Percentiles rank a stretch among this genome's conserved stretches.
These are phyloP conservation scores for Anguilla anguilla DNA, from an alignment of 2,797 vertebrate species.

Conservation along the genomic window DNA sequence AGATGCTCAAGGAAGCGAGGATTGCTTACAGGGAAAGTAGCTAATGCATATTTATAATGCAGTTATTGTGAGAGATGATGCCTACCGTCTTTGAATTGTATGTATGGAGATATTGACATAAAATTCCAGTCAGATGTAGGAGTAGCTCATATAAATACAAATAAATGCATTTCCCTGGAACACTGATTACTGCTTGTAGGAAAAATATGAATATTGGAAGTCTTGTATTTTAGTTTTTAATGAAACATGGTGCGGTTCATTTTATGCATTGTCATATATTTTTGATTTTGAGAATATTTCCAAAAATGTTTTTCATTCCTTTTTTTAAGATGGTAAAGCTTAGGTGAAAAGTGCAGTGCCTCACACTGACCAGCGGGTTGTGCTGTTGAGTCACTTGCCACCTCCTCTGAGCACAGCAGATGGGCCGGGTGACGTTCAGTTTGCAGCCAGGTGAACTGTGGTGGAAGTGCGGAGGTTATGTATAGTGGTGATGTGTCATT, in stretches of 20 bases:
- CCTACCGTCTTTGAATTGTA: not conserved
- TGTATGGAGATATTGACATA: not conserved
- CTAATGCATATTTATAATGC: conserved; percentile 14
- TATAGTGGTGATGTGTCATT: not conserved
- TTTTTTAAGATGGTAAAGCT: not conserved
- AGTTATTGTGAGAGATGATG: not conserved
- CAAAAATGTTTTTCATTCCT: not conserved
- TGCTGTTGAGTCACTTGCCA: not conserved
- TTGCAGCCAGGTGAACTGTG: not conserved
- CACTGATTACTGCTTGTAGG: not conserved
- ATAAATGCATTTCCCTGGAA: not conserved
- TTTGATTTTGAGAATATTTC: not conserved
- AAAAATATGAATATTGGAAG: not conserved
- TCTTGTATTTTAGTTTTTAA: not conserved
- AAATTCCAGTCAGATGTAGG: not conserved
- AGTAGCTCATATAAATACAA: not conserved
- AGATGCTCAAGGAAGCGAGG: conserved; percentile 4
- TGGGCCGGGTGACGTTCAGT: conserved; percentile 12
- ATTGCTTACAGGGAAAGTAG: not conserved
- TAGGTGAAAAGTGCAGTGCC: not conserved
- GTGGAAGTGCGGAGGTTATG: not conserved
- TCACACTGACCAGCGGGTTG: not conserved
- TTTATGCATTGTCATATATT: not conserved
- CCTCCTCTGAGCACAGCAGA: not conserved
- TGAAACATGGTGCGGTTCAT: not conserved